Percentiles rank a stretch among this genome's conserved stretches.
Evolutionary conservation across 2,888 invertebrate species (phyloP).

Genomic region (Napeogenes inachia): DNA sequence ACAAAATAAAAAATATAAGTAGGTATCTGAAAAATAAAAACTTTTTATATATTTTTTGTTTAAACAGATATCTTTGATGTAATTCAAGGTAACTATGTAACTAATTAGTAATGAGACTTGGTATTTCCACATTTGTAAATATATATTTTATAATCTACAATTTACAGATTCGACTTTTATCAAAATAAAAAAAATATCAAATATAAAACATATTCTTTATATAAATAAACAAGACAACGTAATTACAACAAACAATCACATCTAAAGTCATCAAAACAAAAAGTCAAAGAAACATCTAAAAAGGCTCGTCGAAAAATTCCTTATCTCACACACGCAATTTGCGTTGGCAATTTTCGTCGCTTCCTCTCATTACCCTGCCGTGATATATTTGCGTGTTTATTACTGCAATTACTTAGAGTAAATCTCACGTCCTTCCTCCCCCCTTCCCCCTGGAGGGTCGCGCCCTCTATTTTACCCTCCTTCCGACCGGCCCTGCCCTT

Average conservation of each 20-base stretch:
- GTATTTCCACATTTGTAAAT: no score
- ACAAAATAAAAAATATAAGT: no score
- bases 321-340: conserved; percentile 78
- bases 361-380: conserved; percentile 76
- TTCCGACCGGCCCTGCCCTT: conserved; percentile 76
- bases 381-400: conserved; percentile 79
- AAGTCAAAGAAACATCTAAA: conserved; percentile 38
- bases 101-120: no score
- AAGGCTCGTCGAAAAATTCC: conserved; percentile 60
- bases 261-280: conserved; percentile 36
- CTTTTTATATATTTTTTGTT: no score
- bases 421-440: conserved; percentile 77
- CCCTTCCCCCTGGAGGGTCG: conserved; percentile 63
- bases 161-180: neutral
- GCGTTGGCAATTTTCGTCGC: conserved; percentile 72
- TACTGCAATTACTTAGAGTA: conserved; percentile 79
- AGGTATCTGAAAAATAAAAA: no score
- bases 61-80: no score
- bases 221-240: conserved; percentile 21
- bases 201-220: neutral
- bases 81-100: no score
- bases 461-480: conserved; percentile 74
- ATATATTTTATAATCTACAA: no score
- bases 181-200: neutral
- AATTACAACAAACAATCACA: conserved; percentile 21